Conservation (phyloP, 2,888 invertebrate species). For the Agonopterix alstromeriana region DNA sequence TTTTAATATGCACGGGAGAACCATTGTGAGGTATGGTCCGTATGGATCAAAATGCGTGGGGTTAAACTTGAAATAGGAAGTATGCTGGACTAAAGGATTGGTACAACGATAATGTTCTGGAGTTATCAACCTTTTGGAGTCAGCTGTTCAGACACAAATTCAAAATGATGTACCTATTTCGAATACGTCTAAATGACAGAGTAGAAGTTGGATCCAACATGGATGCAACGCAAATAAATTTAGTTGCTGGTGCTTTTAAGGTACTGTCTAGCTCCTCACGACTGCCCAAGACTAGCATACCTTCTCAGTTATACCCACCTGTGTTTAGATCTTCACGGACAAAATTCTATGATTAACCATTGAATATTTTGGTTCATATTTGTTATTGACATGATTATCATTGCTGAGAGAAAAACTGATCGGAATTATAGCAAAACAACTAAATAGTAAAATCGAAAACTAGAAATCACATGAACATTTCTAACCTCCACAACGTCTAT, state of each 20-base stretch:
- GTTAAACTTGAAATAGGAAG: background rate
- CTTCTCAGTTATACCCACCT: too few relatives aligned
- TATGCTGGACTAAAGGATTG: constrained; percentile 1
- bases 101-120: background rate
- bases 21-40: constrained; percentile 19
- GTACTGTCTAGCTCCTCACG: too few relatives aligned
- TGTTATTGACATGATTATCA: background rate
- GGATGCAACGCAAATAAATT: background rate
- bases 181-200: background rate
- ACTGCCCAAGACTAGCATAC: too few relatives aligned
- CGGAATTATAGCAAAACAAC: background rate
- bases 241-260: background rate
- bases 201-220: background rate
- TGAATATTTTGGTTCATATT: background rate
- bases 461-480: background rate
- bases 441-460: background rate
- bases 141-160: background rate
- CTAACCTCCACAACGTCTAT: constrained; percentile 18
- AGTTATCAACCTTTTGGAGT: too few relatives aligned
- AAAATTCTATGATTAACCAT: too few relatives aligned
- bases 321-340: too few relatives aligned
- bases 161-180: background rate
- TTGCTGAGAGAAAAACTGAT: background rate
- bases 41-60: constrained; percentile 4
- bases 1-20: constrained; percentile 48